Evolutionary conservation across 1,140 invertebrate genomes (phyloP).

Genomic region (Tetragonula clypearis): DNA sequence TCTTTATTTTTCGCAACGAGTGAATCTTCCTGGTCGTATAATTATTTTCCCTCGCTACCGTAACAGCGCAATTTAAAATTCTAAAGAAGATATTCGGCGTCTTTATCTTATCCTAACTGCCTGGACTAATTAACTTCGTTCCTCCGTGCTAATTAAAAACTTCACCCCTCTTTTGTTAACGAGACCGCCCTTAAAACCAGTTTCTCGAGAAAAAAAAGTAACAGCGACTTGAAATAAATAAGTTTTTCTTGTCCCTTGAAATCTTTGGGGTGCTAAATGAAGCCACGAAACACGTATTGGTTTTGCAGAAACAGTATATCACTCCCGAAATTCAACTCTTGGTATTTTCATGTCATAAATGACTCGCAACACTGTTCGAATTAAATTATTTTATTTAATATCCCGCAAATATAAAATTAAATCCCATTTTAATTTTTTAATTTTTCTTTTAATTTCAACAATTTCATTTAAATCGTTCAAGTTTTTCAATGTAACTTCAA

Average conservation of each 20-base stretch:
- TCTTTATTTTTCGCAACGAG: not conserved
- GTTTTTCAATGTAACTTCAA: too few species aligned
- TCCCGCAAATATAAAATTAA: too few species aligned
- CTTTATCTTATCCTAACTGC: not conserved
- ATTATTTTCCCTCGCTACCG: not conserved
- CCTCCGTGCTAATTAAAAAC: slow-evolving; percentile 5
- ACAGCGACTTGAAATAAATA: not conserved
- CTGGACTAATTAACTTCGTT: not conserved
- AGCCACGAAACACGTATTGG: not conserved
- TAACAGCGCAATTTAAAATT: not conserved
- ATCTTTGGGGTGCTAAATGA: not conserved
- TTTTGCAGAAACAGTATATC: not conserved
- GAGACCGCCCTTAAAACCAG: not conserved
- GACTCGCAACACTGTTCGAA: not conserved
- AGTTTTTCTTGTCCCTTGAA: not conserved
- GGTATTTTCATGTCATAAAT: too few species aligned
- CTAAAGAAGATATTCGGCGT: not conserved
- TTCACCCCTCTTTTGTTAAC: not conserved
- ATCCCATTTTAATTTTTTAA: too few species aligned
- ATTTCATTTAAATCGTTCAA: too few species aligned
- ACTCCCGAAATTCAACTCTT: not conserved
- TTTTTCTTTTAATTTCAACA: too few species aligned
- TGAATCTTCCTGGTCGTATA: not conserved
- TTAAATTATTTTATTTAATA: not conserved
- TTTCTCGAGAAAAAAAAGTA: not conserved